Evolutionary conservation across 2,113 vertebrate genomes (phyloP).

Genomic region (Brachyhypopomus occidentalis): DNA sequence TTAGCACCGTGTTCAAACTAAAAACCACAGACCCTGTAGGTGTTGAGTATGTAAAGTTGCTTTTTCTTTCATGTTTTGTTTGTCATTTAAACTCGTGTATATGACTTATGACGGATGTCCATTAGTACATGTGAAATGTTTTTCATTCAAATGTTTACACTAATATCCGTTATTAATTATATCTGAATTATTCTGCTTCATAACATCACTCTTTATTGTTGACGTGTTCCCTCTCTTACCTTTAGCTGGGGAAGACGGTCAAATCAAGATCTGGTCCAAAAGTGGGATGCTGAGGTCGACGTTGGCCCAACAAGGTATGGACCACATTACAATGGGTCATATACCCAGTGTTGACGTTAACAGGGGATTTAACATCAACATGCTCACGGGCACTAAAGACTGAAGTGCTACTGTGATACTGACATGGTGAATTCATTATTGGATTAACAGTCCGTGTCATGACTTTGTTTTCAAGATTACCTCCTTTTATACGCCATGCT

Average conservation of each 20-base stretch:
- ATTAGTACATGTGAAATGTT: not conserved
- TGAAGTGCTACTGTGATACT: too few species aligned
- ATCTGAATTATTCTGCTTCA: not conserved
- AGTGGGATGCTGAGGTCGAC: constrained; percentile 97
- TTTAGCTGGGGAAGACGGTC: constrained; percentile 94
- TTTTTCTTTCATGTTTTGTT: not conserved
- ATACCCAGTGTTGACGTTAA: too few species aligned
- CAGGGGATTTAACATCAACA: too few species aligned
- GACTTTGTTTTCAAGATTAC: too few species aligned
- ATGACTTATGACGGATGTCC: not conserved
- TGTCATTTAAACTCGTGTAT: constrained; percentile 5
- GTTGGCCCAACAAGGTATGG: constrained; percentile 89
- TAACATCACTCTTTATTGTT: constrained; percentile 1
- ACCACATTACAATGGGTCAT: too few species aligned
- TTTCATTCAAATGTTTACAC: too few species aligned
- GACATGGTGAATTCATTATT: too few species aligned
- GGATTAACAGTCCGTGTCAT: too few species aligned
- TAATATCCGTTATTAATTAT: not conserved
- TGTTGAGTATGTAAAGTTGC: not conserved
- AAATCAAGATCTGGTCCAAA: constrained; percentile 99
- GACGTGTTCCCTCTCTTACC: constrained; percentile 51
- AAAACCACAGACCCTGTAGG: constrained; percentile 19
- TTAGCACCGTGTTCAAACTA: constrained; percentile 27
- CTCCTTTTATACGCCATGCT: too few species aligned
- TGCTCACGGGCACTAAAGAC: too few species aligned